Percentiles rank a stretch among this genome's conserved stretches.
Evolutionary conservation across 2,888 invertebrate genomes (phyloP).

Genomic region (Cetonia aurata): DNA sequence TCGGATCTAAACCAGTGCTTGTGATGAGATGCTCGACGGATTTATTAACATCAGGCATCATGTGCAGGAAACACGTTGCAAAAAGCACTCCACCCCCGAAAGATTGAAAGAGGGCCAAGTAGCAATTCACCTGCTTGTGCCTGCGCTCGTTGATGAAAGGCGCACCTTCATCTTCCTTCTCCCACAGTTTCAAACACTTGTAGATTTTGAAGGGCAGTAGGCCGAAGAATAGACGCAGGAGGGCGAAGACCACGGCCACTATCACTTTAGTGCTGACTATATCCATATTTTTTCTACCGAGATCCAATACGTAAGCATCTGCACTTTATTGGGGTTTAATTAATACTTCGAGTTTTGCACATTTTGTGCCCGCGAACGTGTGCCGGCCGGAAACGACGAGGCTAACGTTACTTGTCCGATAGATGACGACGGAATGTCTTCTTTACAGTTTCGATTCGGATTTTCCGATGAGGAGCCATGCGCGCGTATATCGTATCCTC

Average conservation of each 20-base stretch:
- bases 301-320: background rate
- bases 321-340: background rate
- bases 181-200: constrained; percentile 61
- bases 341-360: background rate
- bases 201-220: constrained; percentile 69
- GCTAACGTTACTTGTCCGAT: constrained; percentile 15
- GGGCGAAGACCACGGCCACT: constrained; percentile 67
- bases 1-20: constrained; percentile 56
- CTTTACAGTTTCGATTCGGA: constrained; percentile 36
- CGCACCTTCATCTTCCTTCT: constrained; percentile 57
- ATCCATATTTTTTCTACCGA: constrained; percentile 58
- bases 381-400: background rate
- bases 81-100: constrained; percentile 72
- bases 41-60: constrained; percentile 70
- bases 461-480: constrained; percentile 33
- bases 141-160: constrained; percentile 60
- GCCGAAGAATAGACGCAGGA: constrained; percentile 67
- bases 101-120: constrained; percentile 64
- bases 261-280: constrained; percentile 66
- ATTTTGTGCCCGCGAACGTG: constrained; percentile 5
- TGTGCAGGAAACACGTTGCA: constrained; percentile 71
- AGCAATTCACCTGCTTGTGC: constrained; percentile 60
- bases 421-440: constrained; percentile 21
- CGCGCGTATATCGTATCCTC: constrained; percentile 12
- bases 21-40: constrained; percentile 63